Percentiles rank a stretch among this genome's conserved stretches.
These are phyloP conservation scores for Trachymyrmex septentrionalis DNA, from an alignment of 1,140 invertebrate species.

Conservation along the genomic window DNA sequence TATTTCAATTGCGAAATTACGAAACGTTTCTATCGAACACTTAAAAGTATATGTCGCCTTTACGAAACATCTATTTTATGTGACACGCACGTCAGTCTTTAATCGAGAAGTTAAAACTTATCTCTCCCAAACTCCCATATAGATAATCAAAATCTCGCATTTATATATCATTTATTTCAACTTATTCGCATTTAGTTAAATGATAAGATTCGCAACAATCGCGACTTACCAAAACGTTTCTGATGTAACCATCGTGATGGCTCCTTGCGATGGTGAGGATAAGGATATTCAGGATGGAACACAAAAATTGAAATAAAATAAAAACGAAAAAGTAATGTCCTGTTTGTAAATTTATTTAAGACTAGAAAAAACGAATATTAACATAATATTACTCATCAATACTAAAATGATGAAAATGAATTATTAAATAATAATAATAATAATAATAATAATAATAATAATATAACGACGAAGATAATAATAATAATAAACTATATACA, in stretches of 20 bases:
- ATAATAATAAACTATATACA: slow-evolving; percentile 85
- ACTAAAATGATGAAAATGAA: slow-evolving; percentile 72
- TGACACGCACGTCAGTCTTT: not conserved
- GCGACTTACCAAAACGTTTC: slow-evolving; percentile 56
- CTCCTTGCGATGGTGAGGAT: slow-evolving; percentile 13
- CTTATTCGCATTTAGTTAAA: not conserved
- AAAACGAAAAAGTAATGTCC: slow-evolving; percentile 82
- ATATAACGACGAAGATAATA: slow-evolving; percentile 67
- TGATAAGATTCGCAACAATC: slow-evolving; percentile 27
- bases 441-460: slow-evolving; percentile 79
- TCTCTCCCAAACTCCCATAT: not conserved
- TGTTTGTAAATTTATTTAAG: slow-evolving; percentile 84
- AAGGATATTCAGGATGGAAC: slow-evolving; percentile 7
- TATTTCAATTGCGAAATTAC: not conserved
- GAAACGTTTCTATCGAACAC: not conserved
- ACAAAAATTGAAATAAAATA: slow-evolving; percentile 79
- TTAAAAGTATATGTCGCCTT: not conserved
- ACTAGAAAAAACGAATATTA: slow-evolving; percentile 83
- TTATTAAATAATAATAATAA: slow-evolving; percentile 77
- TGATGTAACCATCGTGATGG: slow-evolving; percentile 15
- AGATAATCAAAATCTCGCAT: not conserved
- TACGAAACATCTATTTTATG: not conserved
- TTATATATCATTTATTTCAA: not conserved
- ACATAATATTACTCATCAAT: slow-evolving; percentile 82
- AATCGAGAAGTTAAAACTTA: not conserved